Evolutionary conservation across 2,888 invertebrate species (phyloP).

Genomic region (Craniophora ligustri): DNA sequence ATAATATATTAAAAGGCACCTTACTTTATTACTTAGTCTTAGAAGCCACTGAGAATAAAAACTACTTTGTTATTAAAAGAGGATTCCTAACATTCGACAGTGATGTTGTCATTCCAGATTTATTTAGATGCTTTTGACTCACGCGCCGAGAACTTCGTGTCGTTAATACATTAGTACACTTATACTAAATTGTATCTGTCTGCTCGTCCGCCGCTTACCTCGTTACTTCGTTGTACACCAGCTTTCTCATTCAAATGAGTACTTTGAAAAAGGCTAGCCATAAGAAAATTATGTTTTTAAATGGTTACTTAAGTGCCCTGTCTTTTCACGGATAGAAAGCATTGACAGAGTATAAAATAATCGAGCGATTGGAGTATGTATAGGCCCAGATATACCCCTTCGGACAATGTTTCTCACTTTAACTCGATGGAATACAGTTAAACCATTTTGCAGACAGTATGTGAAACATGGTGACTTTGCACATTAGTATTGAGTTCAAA

Average conservation of each 20-base stretch:
- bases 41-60: slow-evolving; percentile 9
- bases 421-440: too few relatives aligned
- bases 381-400: too few relatives aligned
- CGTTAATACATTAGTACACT: slow-evolving; percentile 24
- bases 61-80: slow-evolving; percentile 19
- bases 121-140: slow-evolving; percentile 48
- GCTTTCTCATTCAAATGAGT: slow-evolving; percentile 20
- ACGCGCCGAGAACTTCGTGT: slow-evolving; percentile 36
- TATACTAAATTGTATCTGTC: slow-evolving; percentile 31
- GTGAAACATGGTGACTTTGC: too few relatives aligned
- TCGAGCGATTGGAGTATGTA: too few relatives aligned
- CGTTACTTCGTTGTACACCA: slow-evolving; percentile 22
- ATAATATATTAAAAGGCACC: slow-evolving; percentile 32
- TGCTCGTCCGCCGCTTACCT: slow-evolving; percentile 3
- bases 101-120: slow-evolving; percentile 33
- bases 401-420: too few relatives aligned
- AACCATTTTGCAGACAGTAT: too few relatives aligned
- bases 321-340: too few relatives aligned
- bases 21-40: not conserved
- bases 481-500: too few relatives aligned
- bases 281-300: too few relatives aligned
- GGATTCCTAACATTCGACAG: slow-evolving; percentile 22
- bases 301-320: too few relatives aligned
- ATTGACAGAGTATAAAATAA: too few relatives aligned
- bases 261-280: too few relatives aligned